Evolutionary conservation across 2,888 invertebrate species (phyloP).

Genomic region (Lochmaea capreae): DNA sequence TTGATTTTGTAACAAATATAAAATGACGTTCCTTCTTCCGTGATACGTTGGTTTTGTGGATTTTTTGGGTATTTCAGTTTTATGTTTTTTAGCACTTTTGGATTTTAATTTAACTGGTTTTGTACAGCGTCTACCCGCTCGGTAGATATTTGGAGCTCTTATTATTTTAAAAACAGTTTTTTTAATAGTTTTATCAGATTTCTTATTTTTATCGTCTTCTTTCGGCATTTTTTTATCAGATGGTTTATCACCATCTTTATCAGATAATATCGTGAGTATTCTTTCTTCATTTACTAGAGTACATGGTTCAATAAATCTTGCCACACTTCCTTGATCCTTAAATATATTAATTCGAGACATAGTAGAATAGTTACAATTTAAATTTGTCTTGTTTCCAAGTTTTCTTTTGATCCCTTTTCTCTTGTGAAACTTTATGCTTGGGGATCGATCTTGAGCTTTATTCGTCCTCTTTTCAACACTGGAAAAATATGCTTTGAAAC

Average conservation of each 20-base stretch:
- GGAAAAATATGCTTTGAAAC: constrained; percentile 5
- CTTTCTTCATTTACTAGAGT: neutral
- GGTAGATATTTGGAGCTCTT: neutral
- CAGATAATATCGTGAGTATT: neutral
- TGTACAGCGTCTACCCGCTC: neutral
- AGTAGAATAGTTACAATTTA: neutral
- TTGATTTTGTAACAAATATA: constrained; percentile 7
- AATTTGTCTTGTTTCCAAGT: neutral
- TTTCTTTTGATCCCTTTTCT: neutral
- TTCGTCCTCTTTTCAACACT: neutral
- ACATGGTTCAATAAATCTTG: no score
- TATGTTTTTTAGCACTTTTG: neutral
- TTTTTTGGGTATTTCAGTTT: neutral
- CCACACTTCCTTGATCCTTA: no score
- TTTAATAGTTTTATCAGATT: neutral
- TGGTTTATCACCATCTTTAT: neutral
- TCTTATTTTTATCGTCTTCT: neutral
- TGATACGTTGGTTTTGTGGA: neutral
- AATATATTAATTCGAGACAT: neutral
- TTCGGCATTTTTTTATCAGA: neutral
- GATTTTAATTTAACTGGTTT: neutral
- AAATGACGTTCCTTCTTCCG: neutral
- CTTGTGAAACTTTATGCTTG: neutral
- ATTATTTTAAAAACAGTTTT: constrained; percentile 3
- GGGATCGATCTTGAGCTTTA: neutral